Percentiles rank a stretch among this genome's conserved stretches.
These are phyloP conservation scores for Rhynchotus rufescens DNA, from an alignment of 2,797 vertebrate species.

Conservation along the genomic window DNA sequence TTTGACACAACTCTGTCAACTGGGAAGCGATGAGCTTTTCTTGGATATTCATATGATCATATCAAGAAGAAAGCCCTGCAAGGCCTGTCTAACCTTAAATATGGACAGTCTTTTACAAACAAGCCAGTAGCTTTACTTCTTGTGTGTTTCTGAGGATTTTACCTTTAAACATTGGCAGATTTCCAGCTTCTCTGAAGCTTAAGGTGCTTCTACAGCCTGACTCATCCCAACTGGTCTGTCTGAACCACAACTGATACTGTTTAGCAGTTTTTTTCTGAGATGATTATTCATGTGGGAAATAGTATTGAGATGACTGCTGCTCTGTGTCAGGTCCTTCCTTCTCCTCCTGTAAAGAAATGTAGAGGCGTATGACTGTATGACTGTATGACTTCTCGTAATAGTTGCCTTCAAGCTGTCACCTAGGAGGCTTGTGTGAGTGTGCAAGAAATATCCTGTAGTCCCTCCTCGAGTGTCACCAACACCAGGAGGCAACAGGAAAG, in stretches of 20 bases:
- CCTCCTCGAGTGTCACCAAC: neutral
- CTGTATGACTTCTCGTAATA: neutral
- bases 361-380: neutral
- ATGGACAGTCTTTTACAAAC: slow-evolving; percentile 9
- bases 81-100: slow-evolving; percentile 22
- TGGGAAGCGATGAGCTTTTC: neutral
- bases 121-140: slow-evolving; percentile 33
- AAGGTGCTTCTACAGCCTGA: slow-evolving; percentile 35
- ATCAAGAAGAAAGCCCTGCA: neutral
- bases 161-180: slow-evolving; percentile 42
- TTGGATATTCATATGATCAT: neutral
- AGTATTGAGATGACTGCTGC: slow-evolving; percentile 60
- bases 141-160: slow-evolving; percentile 6
- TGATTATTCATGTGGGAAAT: slow-evolving; percentile 69
- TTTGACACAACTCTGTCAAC: neutral
- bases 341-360: neutral
- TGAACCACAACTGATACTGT: slow-evolving; percentile 52
- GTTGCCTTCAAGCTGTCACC: neutral
- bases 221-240: slow-evolving; percentile 19
- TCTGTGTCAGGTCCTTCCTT: slow-evolving; percentile 30
- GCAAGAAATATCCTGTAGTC: neutral
- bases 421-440: neutral
- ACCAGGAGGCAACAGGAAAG: neutral
- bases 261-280: slow-evolving; percentile 65
- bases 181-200: slow-evolving; percentile 31